Conservation (phyloP, 2,113 vertebrate species). For the Megatriorchis doriae region DNA sequence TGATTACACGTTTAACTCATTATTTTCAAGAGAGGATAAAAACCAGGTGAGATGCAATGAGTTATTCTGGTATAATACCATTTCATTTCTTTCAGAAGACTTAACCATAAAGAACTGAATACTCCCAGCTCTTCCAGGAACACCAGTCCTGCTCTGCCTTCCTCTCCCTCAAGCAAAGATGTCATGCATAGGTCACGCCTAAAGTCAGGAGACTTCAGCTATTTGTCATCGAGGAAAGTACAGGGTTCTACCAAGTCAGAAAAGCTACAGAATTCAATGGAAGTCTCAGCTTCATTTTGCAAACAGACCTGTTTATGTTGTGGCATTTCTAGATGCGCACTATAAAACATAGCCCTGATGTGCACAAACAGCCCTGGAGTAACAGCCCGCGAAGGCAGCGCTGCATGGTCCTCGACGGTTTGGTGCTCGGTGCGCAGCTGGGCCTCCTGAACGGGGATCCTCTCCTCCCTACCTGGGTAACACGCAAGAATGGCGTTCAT, state of each 20-base stretch:
- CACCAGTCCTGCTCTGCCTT: background rate
- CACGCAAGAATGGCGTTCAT: background rate
- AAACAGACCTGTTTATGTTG: background rate
- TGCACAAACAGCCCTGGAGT: background rate
- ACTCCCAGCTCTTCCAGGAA: background rate
- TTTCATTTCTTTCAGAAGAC: background rate
- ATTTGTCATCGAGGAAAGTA: background rate
- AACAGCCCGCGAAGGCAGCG: rapidly evolving
- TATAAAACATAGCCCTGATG: background rate
- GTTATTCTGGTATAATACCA: background rate
- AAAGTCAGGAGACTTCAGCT: background rate
- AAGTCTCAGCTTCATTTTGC: background rate
- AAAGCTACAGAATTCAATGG: background rate
- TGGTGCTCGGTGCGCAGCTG: background rate
- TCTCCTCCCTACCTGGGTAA: background rate
- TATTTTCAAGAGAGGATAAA: background rate
- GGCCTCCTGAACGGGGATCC: background rate
- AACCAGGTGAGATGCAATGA: background rate
- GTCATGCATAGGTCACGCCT: background rate
- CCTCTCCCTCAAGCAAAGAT: background rate
- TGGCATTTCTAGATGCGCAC: background rate
- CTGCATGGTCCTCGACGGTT: rapidly evolving
- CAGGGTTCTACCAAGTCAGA: background rate
- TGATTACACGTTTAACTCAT: background rate
- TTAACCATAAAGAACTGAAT: background rate